Evolutionary conservation across 2,113 vertebrate genomes (phyloP).

Genomic region (Thamnaconus septentrionalis): DNA sequence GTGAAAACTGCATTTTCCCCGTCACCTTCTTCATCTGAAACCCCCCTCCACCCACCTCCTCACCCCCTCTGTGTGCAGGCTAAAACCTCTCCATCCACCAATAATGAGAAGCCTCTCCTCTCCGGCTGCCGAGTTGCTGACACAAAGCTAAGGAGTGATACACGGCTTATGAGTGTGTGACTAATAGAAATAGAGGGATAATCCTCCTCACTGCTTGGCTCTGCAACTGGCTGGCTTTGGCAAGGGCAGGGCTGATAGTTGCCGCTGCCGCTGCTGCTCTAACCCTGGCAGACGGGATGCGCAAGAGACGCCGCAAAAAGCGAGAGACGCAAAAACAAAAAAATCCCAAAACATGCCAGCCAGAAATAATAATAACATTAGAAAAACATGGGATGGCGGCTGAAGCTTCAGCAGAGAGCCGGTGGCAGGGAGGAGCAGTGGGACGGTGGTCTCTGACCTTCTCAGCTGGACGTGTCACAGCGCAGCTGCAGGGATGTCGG

Average conservation of each 20-base stretch:
- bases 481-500: too few relatives aligned
- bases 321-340: constrained; percentile 25
- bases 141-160: constrained; percentile 70
- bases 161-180: constrained; percentile 71
- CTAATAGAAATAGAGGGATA: constrained; percentile 74
- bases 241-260: constrained; percentile 35
- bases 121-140: constrained; percentile 63
- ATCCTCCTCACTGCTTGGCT: constrained; percentile 67
- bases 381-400: too few relatives aligned
- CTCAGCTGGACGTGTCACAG: too few relatives aligned
- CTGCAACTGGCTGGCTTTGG: constrained; percentile 64
- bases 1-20: constrained; percentile 34
- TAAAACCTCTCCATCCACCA: constrained; percentile 64
- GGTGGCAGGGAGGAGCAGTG: too few relatives aligned
- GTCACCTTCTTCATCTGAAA: constrained; percentile 32
- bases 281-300: constrained; percentile 41
- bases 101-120: constrained; percentile 64
- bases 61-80: constrained; percentile 24
- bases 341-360: too few relatives aligned
- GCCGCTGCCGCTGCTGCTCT: constrained; percentile 24
- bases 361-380: too few relatives aligned
- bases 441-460: too few relatives aligned
- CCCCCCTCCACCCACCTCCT: too few relatives aligned
- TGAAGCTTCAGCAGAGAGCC: too few relatives aligned
- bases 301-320: constrained; percentile 33